These are phyloP conservation scores for Oscheius sp. DNA, from an alignment of 2,888 invertebrate genomes.

Conservation along the genomic window DNA sequence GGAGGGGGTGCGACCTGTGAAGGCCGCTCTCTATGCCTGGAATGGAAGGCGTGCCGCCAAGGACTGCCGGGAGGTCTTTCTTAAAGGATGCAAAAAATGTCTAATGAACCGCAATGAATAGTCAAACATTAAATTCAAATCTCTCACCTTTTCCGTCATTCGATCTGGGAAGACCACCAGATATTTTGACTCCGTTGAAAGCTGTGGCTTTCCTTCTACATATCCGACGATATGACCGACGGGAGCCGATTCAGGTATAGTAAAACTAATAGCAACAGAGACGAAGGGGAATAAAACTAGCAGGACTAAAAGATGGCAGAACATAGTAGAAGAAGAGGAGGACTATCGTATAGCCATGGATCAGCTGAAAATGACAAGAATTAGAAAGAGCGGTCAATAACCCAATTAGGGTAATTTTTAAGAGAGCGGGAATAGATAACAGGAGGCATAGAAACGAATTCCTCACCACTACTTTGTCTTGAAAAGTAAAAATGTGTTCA, in stretches of 20 bases:
- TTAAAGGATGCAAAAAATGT: neutral
- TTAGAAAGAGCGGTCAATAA: neutral
- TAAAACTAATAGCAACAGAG: neutral
- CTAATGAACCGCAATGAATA: neutral
- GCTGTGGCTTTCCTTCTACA: constrained; percentile 41
- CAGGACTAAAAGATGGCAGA: too few species aligned
- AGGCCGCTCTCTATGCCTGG: neutral
- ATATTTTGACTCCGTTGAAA: constrained; percentile 46
- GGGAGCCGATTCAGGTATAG: constrained; percentile 50
- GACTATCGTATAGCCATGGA: too few species aligned
- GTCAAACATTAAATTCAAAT: too few species aligned
- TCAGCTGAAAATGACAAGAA: too few species aligned
- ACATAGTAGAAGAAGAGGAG: too few species aligned
- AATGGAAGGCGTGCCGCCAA: constrained; percentile 10
- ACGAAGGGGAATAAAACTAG: too few species aligned
- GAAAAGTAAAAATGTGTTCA: too few species aligned
- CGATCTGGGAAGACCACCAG: constrained; percentile 64
- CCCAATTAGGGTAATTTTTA: too few species aligned
- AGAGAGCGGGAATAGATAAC: too few species aligned
- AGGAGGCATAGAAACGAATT: too few species aligned
- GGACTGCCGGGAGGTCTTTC: neutral
- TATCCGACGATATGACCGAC: constrained; percentile 55
- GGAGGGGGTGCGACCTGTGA: neutral
- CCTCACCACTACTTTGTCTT: too few species aligned
- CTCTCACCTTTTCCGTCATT: constrained; percentile 57